Percentiles rank a stretch among this genome's conserved stretches.
Evolutionary conservation across 1,140 invertebrate species (phyloP).

Genomic region (Olivierus martensii): DNA sequence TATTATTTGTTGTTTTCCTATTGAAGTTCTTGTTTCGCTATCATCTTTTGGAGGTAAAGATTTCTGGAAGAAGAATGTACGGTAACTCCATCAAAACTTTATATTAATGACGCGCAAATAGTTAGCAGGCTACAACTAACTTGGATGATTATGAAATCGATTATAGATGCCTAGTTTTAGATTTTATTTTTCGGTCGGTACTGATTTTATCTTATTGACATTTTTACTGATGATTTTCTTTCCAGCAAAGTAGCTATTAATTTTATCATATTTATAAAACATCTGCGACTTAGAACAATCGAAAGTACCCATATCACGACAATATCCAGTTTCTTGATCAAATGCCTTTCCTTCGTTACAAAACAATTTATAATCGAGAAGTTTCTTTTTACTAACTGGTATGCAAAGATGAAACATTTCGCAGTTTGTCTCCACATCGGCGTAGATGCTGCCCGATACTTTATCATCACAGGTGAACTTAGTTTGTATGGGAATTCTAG

Average conservation of each 20-base stretch:
- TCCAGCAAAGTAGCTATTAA: neutral
- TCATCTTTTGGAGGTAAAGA: no score
- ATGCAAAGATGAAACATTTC: conserved; percentile 21
- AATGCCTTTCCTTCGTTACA: conserved; percentile 17
- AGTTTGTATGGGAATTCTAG: neutral
- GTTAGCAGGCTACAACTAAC: no score
- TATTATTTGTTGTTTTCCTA: no score
- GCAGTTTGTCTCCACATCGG: conserved; percentile 20
- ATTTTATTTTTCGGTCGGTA: no score
- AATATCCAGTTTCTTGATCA: conserved; percentile 15
- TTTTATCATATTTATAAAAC: conserved; percentile 13
- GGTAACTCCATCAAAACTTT: no score
- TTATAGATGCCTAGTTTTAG: no score
- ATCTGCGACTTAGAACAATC: conserved; percentile 3
- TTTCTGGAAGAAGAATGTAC: no score
- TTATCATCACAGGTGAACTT: conserved; percentile 19
- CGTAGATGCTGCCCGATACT: conserved; percentile 20
- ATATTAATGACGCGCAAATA: no score
- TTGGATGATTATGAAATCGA: no score
- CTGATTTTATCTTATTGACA: no score
- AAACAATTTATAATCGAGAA: conserved; percentile 15
- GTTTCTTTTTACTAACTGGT: conserved; percentile 13
- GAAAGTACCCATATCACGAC: conserved; percentile 7
- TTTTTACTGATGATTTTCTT: no score
- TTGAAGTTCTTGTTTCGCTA: no score